Base-by-base conservation (phyloP, 2,113 vertebrate genomes). In the Dolichotis patagonum region DNA sequence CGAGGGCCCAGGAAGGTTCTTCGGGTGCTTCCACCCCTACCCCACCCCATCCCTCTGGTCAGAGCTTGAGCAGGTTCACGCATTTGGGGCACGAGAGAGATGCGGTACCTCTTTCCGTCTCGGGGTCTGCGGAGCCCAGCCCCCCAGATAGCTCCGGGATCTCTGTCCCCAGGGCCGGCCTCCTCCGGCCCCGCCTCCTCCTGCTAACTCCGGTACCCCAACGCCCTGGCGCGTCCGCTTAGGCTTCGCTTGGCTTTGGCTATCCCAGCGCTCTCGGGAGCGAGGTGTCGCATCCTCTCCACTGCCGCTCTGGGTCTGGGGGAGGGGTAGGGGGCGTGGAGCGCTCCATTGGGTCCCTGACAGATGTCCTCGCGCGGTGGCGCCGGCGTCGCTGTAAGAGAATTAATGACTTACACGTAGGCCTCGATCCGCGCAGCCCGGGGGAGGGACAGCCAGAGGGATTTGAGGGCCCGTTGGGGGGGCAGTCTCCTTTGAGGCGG, bases 381-480 rank as follows among this genome's bases (percentile, higher is more conserved):
- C 97, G 98, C 96, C 97, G 46, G 92, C 46, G 71, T 88, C 97
- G 96, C 94, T 2, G 91, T 85, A 95, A 94, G 93, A 90, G 90
- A 97, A 97, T 97, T 97, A 94, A 96, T 96, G 97, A 95, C 97
- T 98, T 96, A 85, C 95, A 90, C 65, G 41, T 73, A 95, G 97
- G 88, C 91, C 56, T 94, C 97, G 95, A 88, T 75, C 78, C 52
- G 73, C 43, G 5, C n/a, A 20, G 93, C 94, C 46, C 77, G 28
- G 78, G 90, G 95, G 94, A 96, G 89, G 97, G 93, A 93, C 41
- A 35, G 24, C 71, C 56, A 24, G 26, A 78, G 69, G 43, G 75
- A 78, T 49, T 78, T 49, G 43, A 78, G 32, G 71, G 89, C n/a
- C 63, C 78, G 49, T 16, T 14, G 52, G 0, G 43, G 3, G 58